Conservation (phyloP, 2,888 invertebrate genomes). For the Rutpela maculata region DNA sequence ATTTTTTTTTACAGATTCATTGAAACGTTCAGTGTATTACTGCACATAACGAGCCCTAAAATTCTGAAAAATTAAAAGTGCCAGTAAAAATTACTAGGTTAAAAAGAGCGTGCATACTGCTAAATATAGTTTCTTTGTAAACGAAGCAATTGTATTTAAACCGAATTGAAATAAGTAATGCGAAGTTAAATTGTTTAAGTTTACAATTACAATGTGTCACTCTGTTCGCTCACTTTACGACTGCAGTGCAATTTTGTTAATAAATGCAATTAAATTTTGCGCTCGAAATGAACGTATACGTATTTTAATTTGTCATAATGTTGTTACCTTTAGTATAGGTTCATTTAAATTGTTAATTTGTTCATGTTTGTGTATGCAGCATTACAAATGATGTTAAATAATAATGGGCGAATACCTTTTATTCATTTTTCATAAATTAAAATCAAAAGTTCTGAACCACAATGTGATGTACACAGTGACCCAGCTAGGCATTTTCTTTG, state of each 20-base stretch:
- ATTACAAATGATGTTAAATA: not conserved
- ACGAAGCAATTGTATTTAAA: not conserved
- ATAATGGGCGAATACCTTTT: not conserved
- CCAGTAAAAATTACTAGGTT: not conserved
- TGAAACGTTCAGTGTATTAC: no score
- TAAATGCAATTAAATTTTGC: conserved; percentile 17
- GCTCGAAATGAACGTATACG: not conserved
- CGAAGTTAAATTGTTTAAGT: conserved; percentile 29
- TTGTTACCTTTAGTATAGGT: conserved; percentile 4
- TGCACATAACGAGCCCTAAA: no score
- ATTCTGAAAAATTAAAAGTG: no score
- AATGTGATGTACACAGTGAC: not conserved
- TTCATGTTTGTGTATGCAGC: not conserved
- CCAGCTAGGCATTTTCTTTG: no score
- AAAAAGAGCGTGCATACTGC: not conserved
- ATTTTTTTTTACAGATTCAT: no score
- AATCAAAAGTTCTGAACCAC: not conserved
- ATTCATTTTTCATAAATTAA: not conserved
- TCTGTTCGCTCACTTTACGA: conserved; percentile 17
- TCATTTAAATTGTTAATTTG: conserved; percentile 9
- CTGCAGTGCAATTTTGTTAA: conserved; percentile 21
- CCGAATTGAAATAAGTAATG: conserved; percentile 10
- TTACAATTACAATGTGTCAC: conserved; percentile 35
- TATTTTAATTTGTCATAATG: conserved; percentile 19
- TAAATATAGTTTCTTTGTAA: not conserved